Evolutionary conservation across 2,797 vertebrate genomes (phyloP).

Genomic region (Acanthurus leucopareius): DNA sequence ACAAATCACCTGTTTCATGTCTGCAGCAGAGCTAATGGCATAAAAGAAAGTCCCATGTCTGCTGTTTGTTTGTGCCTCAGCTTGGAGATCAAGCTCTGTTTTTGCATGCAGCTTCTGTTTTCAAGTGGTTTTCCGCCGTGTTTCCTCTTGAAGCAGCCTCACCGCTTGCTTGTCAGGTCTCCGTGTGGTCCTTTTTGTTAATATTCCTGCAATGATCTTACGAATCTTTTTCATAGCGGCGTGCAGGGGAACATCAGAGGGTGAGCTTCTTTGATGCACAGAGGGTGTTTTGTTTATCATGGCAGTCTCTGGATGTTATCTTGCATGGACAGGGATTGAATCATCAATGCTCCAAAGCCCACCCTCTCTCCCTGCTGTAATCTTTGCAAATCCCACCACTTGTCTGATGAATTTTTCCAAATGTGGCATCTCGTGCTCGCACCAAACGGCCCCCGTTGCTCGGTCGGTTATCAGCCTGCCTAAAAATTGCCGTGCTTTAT

Average conservation of each 20-base stretch:
- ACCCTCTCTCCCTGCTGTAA: constrained; percentile 58
- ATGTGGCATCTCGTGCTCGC: constrained; percentile 41
- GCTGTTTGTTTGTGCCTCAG: not conserved
- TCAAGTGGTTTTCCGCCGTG: not conserved
- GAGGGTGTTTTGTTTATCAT: constrained; percentile 53
- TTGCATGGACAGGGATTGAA: constrained; percentile 57
- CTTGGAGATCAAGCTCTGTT: not conserved
- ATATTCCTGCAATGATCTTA: constrained; percentile 22
- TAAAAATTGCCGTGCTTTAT: constrained; percentile 64
- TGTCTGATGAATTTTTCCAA: constrained; percentile 71
- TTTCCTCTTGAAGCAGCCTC: not conserved
- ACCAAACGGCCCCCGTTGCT: constrained; percentile 40
- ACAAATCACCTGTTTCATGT: constrained; percentile 20
- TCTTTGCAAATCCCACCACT: constrained; percentile 77
- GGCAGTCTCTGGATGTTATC: constrained; percentile 57
- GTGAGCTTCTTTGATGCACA: constrained; percentile 26
- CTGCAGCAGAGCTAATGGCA: not conserved
- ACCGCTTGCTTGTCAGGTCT: not conserved
- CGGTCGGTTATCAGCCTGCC: constrained; percentile 58
- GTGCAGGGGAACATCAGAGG: constrained; percentile 33
- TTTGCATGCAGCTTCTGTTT: not conserved
- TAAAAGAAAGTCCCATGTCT: not conserved
- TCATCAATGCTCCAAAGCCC: constrained; percentile 58
- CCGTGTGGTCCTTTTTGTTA: not conserved
- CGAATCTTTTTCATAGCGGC: constrained; percentile 30